Base-by-base conservation (phyloP, 92 coral and sea anemone genomes). In the Porites evermanni region DNA sequence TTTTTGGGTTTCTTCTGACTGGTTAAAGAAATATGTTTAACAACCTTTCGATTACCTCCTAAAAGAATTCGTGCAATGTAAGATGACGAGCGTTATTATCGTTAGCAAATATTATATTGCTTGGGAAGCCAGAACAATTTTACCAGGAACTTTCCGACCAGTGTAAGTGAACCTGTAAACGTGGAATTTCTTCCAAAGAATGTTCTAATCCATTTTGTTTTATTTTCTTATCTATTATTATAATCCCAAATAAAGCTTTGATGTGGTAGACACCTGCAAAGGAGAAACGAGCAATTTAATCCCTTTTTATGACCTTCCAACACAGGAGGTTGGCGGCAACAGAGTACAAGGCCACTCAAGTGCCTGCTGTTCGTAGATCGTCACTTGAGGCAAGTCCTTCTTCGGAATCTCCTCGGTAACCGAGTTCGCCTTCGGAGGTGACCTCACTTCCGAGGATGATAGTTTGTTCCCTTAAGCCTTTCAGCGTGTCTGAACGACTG, bases 351-450 rank as follows among this genome's bases (percentile, higher is more conserved):
- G 16, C 16, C 61, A 64, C 75, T 91, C 88, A 83, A 59, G 79
- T 81, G 88, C 64, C 78, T 70, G 24, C 75, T 58, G 52, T 71
- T 85, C 82, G 75, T 59, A 88, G 92, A 75, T 91, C 91, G 16
- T 89, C 98, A 50, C 83, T 80, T 16, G 95, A 81, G 18, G 88
- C 93, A 53, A 91, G 81, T 13, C 85, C 86, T 53, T 91, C 93
- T 54, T 95, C 98, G 19, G 96, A 63, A 75, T 95, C 98, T 13
- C 93, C 98, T 70, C 89, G 86, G 87, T 95, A 95, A 3, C 98
- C 98, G 17, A 93, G 88, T 18, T 95, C 98, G 64, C 82, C 86
- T 26, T 93, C 96, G 18, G 93, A 90, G 66, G 85, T 67, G 71
- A 73, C 91, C 26, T 65, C 72, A 13, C 78, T 70, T 18, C 82